phyloP scores from a whole-genome alignment of 2,113 vertebrate genomes.

The Rhynchomys soricoides region DNA sequence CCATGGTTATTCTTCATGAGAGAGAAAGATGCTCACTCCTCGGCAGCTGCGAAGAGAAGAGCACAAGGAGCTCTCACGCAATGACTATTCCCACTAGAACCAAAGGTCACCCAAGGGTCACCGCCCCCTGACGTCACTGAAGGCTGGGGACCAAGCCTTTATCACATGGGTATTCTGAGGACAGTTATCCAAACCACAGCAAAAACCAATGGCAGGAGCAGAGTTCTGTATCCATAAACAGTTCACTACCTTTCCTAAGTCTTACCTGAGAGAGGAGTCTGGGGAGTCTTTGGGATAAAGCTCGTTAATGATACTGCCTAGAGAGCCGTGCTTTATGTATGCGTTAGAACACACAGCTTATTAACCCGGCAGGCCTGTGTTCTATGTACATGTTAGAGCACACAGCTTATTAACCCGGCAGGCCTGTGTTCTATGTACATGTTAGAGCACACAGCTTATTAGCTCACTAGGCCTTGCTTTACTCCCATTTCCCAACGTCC shows the following conservation, averaged over 20 bases:
- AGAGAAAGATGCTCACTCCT: not conserved
- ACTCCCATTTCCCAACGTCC: not conserved
- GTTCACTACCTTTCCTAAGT: not conserved
- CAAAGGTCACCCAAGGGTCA: not conserved
- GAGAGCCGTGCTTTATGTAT: not conserved
- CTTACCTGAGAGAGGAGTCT: not conserved
- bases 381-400: too few species aligned
- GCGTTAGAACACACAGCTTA: not conserved
- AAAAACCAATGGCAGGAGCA: not conserved
- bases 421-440: conserved; percentile 28
- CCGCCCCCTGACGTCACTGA: not conserved
- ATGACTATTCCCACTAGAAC: not conserved
- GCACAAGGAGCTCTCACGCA: not conserved
- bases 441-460: not conserved
- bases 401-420: too few species aligned
- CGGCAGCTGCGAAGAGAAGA: not conserved
- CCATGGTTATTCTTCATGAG: not conserved
- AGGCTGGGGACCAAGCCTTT: not conserved
- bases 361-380: not conserved
- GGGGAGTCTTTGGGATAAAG: not conserved
- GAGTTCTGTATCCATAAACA: not conserved
- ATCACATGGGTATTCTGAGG: not conserved
- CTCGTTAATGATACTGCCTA: not conserved
- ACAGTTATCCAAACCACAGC: not conserved
- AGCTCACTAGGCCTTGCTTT: not conserved